phyloP scores from a whole-genome alignment of 2,888 invertebrate genomes.

The Subacronicta megacephala region DNA sequence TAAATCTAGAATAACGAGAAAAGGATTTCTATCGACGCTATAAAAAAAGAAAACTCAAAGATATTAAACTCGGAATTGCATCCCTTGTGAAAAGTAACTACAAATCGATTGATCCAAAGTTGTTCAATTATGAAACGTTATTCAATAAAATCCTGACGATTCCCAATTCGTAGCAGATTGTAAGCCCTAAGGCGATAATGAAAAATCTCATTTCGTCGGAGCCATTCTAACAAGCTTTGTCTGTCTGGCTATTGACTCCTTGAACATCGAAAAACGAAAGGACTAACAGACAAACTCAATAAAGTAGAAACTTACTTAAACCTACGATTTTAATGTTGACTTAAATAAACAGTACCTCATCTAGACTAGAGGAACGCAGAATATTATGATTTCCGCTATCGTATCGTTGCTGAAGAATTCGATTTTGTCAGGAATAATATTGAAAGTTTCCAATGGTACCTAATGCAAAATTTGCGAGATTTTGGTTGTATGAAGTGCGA shows the following conservation, averaged over 20 bases:
- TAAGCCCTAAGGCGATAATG: slow-evolving; percentile 51
- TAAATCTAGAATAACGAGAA: no score
- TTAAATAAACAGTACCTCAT: background rate
- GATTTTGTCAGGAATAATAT: no score
- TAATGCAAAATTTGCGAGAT: no score
- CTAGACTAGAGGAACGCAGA: slow-evolving; percentile 11
- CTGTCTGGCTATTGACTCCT: slow-evolving; percentile 51
- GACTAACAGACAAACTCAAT: slow-evolving; percentile 18
- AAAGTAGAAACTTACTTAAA: no score
- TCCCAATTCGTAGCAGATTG: slow-evolving; percentile 33
- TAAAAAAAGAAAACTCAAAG: background rate
- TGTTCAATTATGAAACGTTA: slow-evolving; percentile 42
- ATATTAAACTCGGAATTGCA: background rate
- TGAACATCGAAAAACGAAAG: slow-evolving; percentile 33
- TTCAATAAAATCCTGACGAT: slow-evolving; percentile 50
- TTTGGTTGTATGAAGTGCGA: slow-evolving; percentile 25
- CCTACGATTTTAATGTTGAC: no score
- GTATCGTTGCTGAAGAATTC: slow-evolving; percentile 23
- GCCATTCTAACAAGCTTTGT: slow-evolving; percentile 41
- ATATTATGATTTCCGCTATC: no score
- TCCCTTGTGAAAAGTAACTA: slow-evolving; percentile 17
- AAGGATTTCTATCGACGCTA: no score
- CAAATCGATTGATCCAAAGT: slow-evolving; percentile 19
- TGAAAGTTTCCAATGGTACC: no score
- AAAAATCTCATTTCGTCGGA: slow-evolving; percentile 53